A percentile compares a stretch with the other conserved stretches of the same genome.
Evolutionary conservation across 2,888 invertebrate genomes (phyloP).

Genomic region (Tortrix viridana): DNA sequence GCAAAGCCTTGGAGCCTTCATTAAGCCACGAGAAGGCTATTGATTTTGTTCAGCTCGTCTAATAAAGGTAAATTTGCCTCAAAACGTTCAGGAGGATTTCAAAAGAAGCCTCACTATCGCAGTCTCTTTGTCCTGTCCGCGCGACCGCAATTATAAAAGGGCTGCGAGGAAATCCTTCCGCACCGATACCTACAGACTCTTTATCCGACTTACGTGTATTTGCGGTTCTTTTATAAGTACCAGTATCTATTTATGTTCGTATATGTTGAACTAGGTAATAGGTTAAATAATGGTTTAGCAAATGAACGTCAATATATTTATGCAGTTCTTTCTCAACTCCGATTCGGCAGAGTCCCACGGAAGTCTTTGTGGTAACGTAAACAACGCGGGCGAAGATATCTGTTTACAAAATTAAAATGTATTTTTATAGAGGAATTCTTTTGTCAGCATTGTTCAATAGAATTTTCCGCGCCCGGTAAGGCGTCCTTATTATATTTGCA

Average conservation of each 20-base stretch:
- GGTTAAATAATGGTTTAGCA: no score
- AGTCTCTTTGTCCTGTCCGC: slow-evolving; percentile 59
- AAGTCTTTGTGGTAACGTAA: slow-evolving; percentile 26
- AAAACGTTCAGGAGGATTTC: slow-evolving; percentile 58
- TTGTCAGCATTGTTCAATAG: slow-evolving; percentile 28
- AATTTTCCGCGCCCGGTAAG: slow-evolving; percentile 14
- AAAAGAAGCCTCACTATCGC: slow-evolving; percentile 62
- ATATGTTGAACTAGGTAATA: no score
- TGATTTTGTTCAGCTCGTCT: slow-evolving; percentile 71
- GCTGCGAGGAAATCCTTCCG: slow-evolving; percentile 50
- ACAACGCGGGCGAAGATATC: slow-evolving; percentile 25
- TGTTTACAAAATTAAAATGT: slow-evolving; percentile 35
- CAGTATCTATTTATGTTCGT: no score
- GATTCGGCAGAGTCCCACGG: no score
- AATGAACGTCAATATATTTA: no score
- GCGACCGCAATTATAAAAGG: slow-evolving; percentile 57
- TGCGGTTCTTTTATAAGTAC: not conserved
- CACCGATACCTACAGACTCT: slow-evolving; percentile 47
- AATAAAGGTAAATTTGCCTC: slow-evolving; percentile 69
- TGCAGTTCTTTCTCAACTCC: no score
- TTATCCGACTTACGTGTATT: slow-evolving; percentile 42
- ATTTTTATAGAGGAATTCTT: slow-evolving; percentile 28
- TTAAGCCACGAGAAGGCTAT: slow-evolving; percentile 68
- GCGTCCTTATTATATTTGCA: slow-evolving; percentile 22
- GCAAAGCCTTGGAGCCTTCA: slow-evolving; percentile 72